Evolutionary conservation across 2,113 vertebrate genomes (phyloP).

Genomic region (Struthidea cinerea): DNA sequence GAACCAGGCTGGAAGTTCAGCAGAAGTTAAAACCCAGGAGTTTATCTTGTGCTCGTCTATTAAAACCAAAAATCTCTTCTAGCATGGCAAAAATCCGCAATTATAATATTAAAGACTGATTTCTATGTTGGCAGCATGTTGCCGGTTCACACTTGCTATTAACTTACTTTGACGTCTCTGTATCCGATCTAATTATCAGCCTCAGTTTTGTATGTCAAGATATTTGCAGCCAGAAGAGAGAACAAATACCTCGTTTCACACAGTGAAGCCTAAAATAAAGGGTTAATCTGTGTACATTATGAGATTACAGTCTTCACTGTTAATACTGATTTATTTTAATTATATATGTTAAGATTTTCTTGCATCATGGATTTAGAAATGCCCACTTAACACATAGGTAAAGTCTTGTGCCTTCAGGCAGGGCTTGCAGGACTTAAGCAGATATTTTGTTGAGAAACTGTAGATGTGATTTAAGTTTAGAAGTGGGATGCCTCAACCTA

Average conservation of each 20-base stretch:
- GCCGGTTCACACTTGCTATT: neutral
- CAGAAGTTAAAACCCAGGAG: conserved; percentile 54
- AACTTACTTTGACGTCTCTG: neutral
- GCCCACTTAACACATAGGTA: neutral
- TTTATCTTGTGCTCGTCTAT: neutral
- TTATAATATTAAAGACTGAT: conserved; percentile 86
- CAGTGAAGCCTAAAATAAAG: neutral
- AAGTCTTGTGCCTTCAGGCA: conserved; percentile 11
- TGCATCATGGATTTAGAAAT: conserved; percentile 47
- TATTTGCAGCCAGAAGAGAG: neutral
- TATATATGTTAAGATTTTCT: neutral
- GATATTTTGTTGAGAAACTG: conserved; percentile 35
- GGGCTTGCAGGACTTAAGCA: conserved; percentile 4
- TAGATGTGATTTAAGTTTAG: neutral
- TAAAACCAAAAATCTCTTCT: conserved; percentile 31
- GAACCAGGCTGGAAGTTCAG: conserved; percentile 62
- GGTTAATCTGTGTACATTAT: neutral
- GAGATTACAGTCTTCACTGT: neutral
- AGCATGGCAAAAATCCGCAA: conserved; percentile 76
- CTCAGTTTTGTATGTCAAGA: neutral
- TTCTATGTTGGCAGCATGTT: neutral
- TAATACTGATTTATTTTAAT: conserved; percentile 36
- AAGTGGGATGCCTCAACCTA: neutral
- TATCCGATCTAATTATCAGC: neutral
- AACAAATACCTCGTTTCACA: neutral